phyloP scores from a whole-genome alignment of 2,888 invertebrate genomes.

The Sminthurinus aureus region DNA sequence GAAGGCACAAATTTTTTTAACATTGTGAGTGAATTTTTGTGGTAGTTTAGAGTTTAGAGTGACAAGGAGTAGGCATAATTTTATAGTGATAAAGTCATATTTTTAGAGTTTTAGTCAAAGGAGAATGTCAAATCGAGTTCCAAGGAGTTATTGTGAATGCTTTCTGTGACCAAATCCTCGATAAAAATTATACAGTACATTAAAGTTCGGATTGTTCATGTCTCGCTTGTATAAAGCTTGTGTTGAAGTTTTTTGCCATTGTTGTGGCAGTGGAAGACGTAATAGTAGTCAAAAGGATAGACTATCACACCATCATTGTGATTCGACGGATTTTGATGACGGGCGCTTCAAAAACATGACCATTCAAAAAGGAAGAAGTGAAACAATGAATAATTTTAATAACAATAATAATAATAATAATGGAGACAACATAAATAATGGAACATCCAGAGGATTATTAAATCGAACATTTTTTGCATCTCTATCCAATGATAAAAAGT shows the following conservation, averaged over 20 bases:
- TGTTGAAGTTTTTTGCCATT: conserved; percentile 32
- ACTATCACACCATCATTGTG: conserved; percentile 28
- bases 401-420: conserved; percentile 11
- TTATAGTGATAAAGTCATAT: not conserved
- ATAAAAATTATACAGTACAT: not conserved
- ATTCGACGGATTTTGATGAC: conserved; percentile 40
- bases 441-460: not conserved
- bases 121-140: not conserved
- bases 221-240: conserved; percentile 30
- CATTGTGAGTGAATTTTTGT: not conserved
- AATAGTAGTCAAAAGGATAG: not conserved
- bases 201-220: conserved; percentile 35
- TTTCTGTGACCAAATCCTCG: not conserved
- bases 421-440: conserved; percentile 12
- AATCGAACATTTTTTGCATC: conserved; percentile 8
- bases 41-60: not conserved
- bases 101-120: not conserved
- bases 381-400: not conserved
- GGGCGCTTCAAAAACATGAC: conserved; percentile 21
- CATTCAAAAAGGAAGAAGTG: not conserved
- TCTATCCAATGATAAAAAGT: not conserved
- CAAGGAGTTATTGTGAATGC: not conserved
- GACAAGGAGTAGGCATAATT: too few species aligned
- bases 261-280: conserved; percentile 32
- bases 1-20: not conserved